Evolutionary conservation across 2,888 invertebrate species (phyloP), one percentile per base, ranked within the genome.

Genomic region (Agrotis clavis): DNA sequence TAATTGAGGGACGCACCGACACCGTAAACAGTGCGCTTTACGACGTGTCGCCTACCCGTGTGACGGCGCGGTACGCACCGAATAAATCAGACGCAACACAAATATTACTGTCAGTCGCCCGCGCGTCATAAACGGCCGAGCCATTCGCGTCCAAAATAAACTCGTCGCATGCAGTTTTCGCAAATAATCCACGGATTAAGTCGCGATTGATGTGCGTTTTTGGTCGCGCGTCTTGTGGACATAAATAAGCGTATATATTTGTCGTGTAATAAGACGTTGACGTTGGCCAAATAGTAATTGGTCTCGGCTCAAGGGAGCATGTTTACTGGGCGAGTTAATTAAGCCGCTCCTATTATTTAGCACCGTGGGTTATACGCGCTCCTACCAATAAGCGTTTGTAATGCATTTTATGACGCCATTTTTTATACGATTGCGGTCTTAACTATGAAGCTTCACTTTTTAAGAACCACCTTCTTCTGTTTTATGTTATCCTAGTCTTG

Each of bases 81-180:
- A 85, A 92, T 95, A 94, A 94, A 94, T 95, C 94, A 95, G 92
- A 87, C 89, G 88, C 87, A 90, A 89, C 90, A 89, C 93, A 92
- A 93, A 93, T 93, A 94, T 93, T 90, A 92, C 90, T 92, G 94
- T 92, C 93, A 90, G 87, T 86, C 78, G 87, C 71, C 84, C 85
- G 86, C 87, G 90, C 91, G 89, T 94, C 94, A 94, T 94, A 94
- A 94, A 92, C 90, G 92, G 83, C 74, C 81, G 66, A 56, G 60
- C 51, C 54, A 69, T 70, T 53, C 89, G 80, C 87, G 90, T 87
- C 90, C 71, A 76, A 85, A 85, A 87, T 85, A 83, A 85, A 69
- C 83, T 89, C 90, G 74, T 88, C 92, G 90, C 92, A 90, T 92
- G 93, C 94, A 94, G 91, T 94, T 93, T 92, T 83, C 85, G 83